Evolutionary conservation across 2,888 invertebrate species (phyloP).

Genomic region (Spatulosminthurus flaviceps): DNA sequence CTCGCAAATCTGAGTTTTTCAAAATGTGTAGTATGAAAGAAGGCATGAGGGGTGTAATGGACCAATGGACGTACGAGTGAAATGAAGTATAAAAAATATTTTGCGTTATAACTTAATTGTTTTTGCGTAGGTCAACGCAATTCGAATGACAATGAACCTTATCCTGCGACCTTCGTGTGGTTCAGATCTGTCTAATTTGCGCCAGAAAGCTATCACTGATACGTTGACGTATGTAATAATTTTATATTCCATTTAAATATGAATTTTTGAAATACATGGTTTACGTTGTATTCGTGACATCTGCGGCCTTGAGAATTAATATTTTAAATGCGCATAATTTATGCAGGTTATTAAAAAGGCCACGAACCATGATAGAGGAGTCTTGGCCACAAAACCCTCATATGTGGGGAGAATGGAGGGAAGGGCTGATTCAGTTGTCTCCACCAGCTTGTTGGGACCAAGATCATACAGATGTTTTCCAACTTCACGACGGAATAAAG

Average conservation of each 20-base stretch:
- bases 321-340: too few species aligned
- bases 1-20: too few species aligned
- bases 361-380: conserved; percentile 52
- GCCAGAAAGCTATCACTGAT: conserved; percentile 41
- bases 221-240: conserved; percentile 40
- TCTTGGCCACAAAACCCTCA: conserved; percentile 54
- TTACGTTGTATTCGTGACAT: not conserved
- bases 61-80: too few species aligned
- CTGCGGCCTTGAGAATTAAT: not conserved
- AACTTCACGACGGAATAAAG: conserved; percentile 17
- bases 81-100: too few species aligned
- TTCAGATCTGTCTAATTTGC: conserved; percentile 27
- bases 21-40: too few species aligned
- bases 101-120: not conserved
- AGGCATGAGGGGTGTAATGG: too few species aligned
- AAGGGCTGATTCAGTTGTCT: not conserved
- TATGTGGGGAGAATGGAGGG: conserved; percentile 47
- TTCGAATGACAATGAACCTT: conserved; percentile 78
- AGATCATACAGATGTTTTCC: conserved; percentile 22
- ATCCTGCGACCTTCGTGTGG: conserved; percentile 70
- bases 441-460: not conserved
- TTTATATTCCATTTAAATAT: not conserved
- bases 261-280: too few species aligned
- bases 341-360: conserved; percentile 50
- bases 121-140: conserved; percentile 76